Base-by-base conservation (phyloP, 1,140 invertebrate species). In the Homalodisca vitripennis region DNA sequence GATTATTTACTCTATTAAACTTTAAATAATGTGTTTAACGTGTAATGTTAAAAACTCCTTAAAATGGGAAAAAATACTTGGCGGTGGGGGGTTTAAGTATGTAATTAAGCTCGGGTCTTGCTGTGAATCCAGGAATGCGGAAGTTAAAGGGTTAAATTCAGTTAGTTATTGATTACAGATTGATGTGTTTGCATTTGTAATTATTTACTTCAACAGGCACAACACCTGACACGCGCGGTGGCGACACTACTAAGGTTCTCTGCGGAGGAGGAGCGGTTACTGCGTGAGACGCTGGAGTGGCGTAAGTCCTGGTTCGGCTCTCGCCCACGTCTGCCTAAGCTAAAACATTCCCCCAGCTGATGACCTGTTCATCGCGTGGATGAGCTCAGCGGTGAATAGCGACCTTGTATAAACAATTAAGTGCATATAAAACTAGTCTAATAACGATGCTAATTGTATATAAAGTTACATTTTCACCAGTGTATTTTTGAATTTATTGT, bases 181-280 rank as follows among this genome's bases (percentile, higher is more conserved):
- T n/a, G n/a, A n/a, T n/a, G n/a, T n/a, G n/a, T n/a, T n/a, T n/a
- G n/a, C n/a, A n/a, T n/a, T n/a, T n/a, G n/a, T n/a, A n/a, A n/a
- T n/a, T n/a, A n/a, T n/a, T n/a, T n/a, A n/a, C n/a, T n/a, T n/a
- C 85, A 87, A 60, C 86, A 96, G 85, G 93, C 94, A 32, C 84
- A 94, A 27, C 94, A 97, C 79, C 81, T 98, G 71, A 95, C 94
- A 1, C 86, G 90, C 76, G 94, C 94, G 17, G 90, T 97, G 0
- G 87, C 93, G 0, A 91, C 91, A 2, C 80, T 97, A 62, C 81
- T 97, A 24, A 88, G 93, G 70, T 89, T 97, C 71, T 89, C 89
- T 0, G 84, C 87, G 10, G 93, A 96, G 75, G 94, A 97, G 82
- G 93, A 97, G 78, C 88, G 88, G 76, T 77, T 95, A 0, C 82